A percentile compares a stretch with the other conserved stretches of the same genome.
Evolutionary conservation across 2,888 invertebrate genomes (phyloP).

Genomic region (Oxystoma pomonae): DNA sequence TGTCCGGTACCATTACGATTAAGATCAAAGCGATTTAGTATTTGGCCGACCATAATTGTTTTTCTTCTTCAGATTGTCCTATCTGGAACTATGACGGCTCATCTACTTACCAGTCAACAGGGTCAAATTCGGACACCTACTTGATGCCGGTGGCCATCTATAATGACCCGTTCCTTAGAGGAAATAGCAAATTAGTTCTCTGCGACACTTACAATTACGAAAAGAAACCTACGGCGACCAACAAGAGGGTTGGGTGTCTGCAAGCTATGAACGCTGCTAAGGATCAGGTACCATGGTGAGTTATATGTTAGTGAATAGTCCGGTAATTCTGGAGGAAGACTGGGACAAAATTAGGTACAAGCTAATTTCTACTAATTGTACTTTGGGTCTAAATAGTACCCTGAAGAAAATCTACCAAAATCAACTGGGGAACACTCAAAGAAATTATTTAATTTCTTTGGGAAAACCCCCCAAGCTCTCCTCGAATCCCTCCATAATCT

Average conservation of each 20-base stretch:
- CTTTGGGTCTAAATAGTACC: no score
- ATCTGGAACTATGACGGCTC: slow-evolving; percentile 94
- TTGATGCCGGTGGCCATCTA: slow-evolving; percentile 89
- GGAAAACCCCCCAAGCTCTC: no score
- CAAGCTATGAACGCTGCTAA: slow-evolving; percentile 69
- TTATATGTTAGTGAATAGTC: not conserved
- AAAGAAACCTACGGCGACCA: slow-evolving; percentile 75
- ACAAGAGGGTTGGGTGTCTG: slow-evolving; percentile 68
- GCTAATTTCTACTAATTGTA: no score
- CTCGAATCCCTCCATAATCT: no score
- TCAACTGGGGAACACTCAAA: no score
- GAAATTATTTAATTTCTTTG: no score
- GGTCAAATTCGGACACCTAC: slow-evolving; percentile 86
- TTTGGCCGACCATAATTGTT: no score
- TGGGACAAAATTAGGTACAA: no score
- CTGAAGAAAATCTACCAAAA: no score
- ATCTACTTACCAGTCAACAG: slow-evolving; percentile 85
- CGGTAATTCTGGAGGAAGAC: no score
- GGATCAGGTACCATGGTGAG: slow-evolving; percentile 69
- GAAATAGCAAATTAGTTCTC: slow-evolving; percentile 85
- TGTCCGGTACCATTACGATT: no score
- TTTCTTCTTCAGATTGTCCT: slow-evolving; percentile 63
- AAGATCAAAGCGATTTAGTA: no score
- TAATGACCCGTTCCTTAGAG: slow-evolving; percentile 87
- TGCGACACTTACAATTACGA: slow-evolving; percentile 85